Conservation (phyloP, 2,113 vertebrate genomes). For the Ginglymostoma cirratum region DNA sequence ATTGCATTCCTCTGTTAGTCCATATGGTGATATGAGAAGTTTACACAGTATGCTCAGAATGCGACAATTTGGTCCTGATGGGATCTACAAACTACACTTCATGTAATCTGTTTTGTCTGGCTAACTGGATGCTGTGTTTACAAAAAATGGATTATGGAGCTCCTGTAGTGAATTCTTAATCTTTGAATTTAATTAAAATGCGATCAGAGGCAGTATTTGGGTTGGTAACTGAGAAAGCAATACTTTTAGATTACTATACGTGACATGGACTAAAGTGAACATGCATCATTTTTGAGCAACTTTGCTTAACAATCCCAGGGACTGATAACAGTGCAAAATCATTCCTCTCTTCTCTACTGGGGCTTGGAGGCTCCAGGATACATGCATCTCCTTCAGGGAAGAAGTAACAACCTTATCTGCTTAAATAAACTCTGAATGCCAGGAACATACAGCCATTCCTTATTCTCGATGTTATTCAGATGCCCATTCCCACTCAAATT, state of each 20-base stretch:
- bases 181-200: neutral
- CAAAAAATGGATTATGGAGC: neutral
- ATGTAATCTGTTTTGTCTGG: neutral
- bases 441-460: neutral
- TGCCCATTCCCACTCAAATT: neutral
- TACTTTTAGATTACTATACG: neutral
- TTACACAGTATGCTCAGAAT: constrained; percentile 28
- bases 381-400: neutral
- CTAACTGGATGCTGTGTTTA: neutral
- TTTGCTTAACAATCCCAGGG: neutral
- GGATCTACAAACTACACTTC: neutral
- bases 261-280: neutral
- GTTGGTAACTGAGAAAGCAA: neutral
- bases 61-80: constrained; percentile 8
- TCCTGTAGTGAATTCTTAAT: neutral
- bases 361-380: neutral
- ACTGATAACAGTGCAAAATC: neutral
- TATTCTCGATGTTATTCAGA: neutral
- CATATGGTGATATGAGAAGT: constrained; percentile 3
- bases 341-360: neutral
- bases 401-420: neutral
- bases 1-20: constrained; percentile 22
- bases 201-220: neutral
- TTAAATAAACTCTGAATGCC: neutral
- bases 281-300: neutral